Evolutionary conservation across 1,140 invertebrate species (phyloP).

Genomic region (Stegodyphus mimosarum): DNA sequence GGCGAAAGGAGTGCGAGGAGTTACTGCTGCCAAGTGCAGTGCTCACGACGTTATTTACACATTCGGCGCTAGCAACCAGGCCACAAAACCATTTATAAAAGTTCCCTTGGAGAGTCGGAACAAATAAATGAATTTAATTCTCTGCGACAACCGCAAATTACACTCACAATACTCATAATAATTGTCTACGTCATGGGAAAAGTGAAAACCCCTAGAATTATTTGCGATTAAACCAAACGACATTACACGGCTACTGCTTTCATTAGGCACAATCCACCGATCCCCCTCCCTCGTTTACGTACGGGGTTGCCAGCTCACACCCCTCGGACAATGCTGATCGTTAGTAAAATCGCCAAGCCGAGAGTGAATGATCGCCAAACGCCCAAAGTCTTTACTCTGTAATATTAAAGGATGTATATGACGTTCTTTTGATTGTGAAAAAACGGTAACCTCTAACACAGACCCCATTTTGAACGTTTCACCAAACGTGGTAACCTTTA

Average conservation of each 20-base stretch:
- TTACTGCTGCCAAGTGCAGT: conserved; percentile 6
- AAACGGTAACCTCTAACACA: too few species aligned
- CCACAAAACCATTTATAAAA: conserved; percentile 52
- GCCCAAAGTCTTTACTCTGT: too few species aligned
- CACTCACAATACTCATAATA: conserved; percentile 57
- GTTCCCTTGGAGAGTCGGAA: conserved; percentile 11
- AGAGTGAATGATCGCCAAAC: background rate
- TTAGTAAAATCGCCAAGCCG: background rate
- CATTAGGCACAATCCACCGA: background rate
- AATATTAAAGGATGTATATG: too few species aligned
- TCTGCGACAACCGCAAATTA: conserved; percentile 53
- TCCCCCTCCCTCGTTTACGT: background rate
- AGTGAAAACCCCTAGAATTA: conserved; percentile 43
- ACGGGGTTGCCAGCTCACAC: too few species aligned
- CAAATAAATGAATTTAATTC: conserved; percentile 60
- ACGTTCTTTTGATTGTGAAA: too few species aligned
- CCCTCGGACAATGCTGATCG: background rate
- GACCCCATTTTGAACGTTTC: too few species aligned
- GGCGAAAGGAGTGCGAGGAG: background rate
- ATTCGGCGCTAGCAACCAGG: background rate
- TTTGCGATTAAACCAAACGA: conserved; percentile 33
- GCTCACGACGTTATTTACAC: conserved; percentile 11
- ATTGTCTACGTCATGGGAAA: conserved; percentile 59
- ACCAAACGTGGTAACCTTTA: too few species aligned
- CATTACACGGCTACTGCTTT: conserved; percentile 42